Evolutionary conservation across 2,797 vertebrate species (phyloP).

Genomic region (Lithobates sylvaticus): DNA sequence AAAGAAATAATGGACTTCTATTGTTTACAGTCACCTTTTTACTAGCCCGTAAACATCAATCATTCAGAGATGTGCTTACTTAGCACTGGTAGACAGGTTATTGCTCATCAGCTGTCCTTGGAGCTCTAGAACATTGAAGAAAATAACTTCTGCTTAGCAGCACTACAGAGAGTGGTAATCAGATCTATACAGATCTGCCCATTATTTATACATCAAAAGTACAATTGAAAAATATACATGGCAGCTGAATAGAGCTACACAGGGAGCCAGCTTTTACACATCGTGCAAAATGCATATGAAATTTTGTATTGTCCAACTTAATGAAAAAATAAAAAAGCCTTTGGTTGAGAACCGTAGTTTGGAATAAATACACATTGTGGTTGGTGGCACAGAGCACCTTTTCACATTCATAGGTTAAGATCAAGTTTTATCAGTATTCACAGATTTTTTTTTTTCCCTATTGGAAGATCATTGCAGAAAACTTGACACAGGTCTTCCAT

Average conservation of each 20-base stretch:
- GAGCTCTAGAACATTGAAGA: neutral
- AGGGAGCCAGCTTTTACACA: neutral
- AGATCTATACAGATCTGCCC: neutral
- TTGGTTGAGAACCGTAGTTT: neutral
- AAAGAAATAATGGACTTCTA: neutral
- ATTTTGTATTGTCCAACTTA: neutral
- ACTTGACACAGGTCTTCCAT: neutral
- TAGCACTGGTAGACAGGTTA: neutral
- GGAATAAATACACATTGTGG: constrained; percentile 17
- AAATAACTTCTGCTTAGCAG: neutral
- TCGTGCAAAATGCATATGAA: neutral
- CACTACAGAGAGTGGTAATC: neutral
- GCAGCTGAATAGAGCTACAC: neutral
- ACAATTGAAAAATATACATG: neutral
- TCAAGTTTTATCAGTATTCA: constrained; percentile 12
- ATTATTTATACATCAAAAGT: neutral
- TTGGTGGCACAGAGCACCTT: constrained; percentile 7
- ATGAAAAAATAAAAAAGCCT: neutral
- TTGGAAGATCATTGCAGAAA: constrained; percentile 2
- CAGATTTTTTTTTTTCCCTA: neutral
- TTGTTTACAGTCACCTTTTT: constrained; percentile 18
- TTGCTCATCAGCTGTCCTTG: constrained; percentile 8
- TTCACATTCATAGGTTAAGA: constrained; percentile 28
- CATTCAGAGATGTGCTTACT: neutral
- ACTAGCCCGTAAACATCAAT: neutral